Evolutionary conservation across 2,888 invertebrate species (phyloP).

Genomic region (Eledone cirrhosa): DNA sequence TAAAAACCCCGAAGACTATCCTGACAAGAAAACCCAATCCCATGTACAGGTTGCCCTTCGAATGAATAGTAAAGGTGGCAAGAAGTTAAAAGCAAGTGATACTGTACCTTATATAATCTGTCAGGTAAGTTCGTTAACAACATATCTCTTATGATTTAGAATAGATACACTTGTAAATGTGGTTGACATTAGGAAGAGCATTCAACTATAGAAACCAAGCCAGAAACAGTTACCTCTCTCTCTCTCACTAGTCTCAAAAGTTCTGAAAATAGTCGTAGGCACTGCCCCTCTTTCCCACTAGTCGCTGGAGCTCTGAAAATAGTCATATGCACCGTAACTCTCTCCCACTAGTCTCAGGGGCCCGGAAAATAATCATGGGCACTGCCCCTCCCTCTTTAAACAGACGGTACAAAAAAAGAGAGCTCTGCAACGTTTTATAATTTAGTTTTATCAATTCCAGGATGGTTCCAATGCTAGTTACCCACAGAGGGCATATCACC

Average conservation of each 20-base stretch:
- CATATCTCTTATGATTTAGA: not conserved
- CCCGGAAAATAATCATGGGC: too few species aligned
- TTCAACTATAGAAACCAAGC: too few species aligned
- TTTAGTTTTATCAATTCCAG: conserved; percentile 35
- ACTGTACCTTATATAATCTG: conserved; percentile 96
- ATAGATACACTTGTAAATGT: not conserved
- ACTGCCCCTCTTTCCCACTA: not conserved
- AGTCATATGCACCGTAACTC: too few species aligned
- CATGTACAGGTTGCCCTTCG: conserved; percentile 93
- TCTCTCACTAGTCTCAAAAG: too few species aligned
- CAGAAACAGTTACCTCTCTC: too few species aligned
- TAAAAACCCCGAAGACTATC: conserved; percentile 91
- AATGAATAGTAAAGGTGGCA: conserved; percentile 77
- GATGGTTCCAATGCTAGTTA: conserved; percentile 74
- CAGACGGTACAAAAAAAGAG: too few species aligned
- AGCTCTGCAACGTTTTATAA: too few species aligned
- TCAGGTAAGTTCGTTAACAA: conserved; percentile 68
- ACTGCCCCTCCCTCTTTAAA: too few species aligned
- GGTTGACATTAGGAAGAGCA: too few species aligned
- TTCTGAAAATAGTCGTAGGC: too few species aligned
- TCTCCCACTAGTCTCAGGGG: too few species aligned
- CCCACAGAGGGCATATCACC: conserved; percentile 91
- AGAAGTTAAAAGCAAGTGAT: conserved; percentile 90
- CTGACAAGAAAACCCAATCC: conserved; percentile 81
- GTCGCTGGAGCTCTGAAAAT: not conserved